A percentile compares a stretch with the other conserved stretches of the same genome.
Conservation (phyloP, 2,888 invertebrate genomes). For the Caradrina clavipalpis region DNA sequence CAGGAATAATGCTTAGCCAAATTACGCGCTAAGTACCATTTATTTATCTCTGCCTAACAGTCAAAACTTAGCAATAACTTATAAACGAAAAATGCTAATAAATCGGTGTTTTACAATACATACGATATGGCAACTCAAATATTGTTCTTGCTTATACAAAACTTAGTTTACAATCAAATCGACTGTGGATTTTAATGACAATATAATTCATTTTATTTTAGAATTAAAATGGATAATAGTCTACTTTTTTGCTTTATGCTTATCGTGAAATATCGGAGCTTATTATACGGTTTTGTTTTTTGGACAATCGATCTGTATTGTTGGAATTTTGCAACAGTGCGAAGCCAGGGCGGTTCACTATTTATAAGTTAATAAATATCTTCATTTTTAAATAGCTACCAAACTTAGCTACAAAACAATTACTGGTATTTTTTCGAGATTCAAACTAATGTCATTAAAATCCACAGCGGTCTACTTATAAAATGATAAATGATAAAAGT, state of each 20-base stretch:
- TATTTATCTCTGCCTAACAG: neutral
- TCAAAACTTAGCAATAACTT: constrained; percentile 41
- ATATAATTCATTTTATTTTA: neutral
- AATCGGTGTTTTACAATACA: constrained; percentile 39
- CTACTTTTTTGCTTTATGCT: neutral
- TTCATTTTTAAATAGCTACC: too few species aligned
- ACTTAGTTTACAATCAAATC: neutral
- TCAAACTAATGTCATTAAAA: constrained; percentile 11
- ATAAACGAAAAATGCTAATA: constrained; percentile 55
- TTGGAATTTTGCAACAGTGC: too few species aligned
- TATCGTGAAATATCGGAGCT: too few species aligned
- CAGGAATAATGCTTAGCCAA: neutral
- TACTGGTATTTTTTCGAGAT: neutral
- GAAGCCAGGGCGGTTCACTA: too few species aligned
- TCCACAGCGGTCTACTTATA: constrained; percentile 30
- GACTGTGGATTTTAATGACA: constrained; percentile 10
- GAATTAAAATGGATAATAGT: neutral
- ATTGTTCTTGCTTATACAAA: constrained; percentile 36
- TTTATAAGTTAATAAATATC: too few species aligned
- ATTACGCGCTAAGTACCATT: neutral
- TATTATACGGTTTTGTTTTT: too few species aligned
- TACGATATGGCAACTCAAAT: constrained; percentile 68
- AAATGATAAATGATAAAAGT: constrained; percentile 32
- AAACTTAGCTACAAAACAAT: constrained; percentile 1
- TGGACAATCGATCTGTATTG: too few species aligned